Percentiles rank a stretch among this genome's conserved stretches.
Conservation (phyloP, 2,113 vertebrate genomes). For the Atherinomorus stipes region DNA sequence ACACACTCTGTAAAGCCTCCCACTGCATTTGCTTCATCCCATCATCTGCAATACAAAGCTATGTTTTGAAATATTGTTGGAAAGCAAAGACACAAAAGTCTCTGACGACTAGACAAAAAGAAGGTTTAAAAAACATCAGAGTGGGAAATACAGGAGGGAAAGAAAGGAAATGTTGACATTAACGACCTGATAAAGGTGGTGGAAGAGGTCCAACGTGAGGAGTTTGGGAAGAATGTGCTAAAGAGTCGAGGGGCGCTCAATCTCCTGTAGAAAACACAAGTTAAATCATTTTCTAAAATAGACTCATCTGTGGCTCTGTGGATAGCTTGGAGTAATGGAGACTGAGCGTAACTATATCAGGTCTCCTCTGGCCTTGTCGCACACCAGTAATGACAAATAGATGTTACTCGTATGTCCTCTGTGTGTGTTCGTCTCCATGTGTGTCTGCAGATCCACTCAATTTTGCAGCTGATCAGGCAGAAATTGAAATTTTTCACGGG, state of each 20-base stretch:
- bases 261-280: slow-evolving; percentile 3
- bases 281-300: slow-evolving; percentile 18
- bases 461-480: slow-evolving; percentile 71
- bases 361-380: slow-evolving; percentile 13
- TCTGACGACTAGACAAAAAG: slow-evolving; percentile 1
- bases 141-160: background rate
- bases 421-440: slow-evolving; percentile 2
- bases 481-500: slow-evolving; percentile 63
- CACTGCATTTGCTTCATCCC: slow-evolving; percentile 15
- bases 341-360: slow-evolving; percentile 20
- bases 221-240: background rate
- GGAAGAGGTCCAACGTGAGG: background rate
- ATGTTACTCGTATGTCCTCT: slow-evolving; percentile 26
- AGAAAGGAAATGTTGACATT: background rate
- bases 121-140: background rate
- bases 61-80: slow-evolving; percentile 5
- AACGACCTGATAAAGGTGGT: background rate
- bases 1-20: slow-evolving; percentile 43
- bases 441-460: slow-evolving; percentile 47
- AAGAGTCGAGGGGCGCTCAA: background rate
- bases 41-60: slow-evolving; percentile 19
- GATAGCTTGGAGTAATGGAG: slow-evolving; percentile 31
- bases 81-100: slow-evolving; percentile 9
- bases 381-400: slow-evolving; percentile 45
- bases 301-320: background rate